These are phyloP conservation scores for Antechinus stuartii DNA, from an alignment of 2,113 vertebrate genomes.

Conservation along the genomic window DNA sequence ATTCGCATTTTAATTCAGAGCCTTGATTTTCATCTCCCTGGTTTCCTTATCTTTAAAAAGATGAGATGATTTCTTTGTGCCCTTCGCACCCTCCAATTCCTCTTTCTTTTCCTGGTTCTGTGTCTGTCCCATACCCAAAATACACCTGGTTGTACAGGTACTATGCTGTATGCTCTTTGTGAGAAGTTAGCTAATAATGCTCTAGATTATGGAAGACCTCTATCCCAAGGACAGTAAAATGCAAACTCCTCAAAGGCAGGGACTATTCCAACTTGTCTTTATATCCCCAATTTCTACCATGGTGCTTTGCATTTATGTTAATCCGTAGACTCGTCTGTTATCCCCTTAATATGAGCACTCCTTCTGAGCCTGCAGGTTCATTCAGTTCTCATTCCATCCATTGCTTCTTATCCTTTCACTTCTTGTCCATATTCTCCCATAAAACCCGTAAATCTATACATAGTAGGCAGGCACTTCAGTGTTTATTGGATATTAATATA, in stretches of 20 bases:
- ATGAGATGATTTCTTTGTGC: not conserved
- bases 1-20: not conserved
- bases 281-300: not conserved
- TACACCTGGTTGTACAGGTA: not conserved
- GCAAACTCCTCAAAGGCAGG: not conserved
- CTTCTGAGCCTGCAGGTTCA: not conserved
- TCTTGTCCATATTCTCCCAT: not conserved
- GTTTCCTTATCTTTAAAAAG: not conserved
- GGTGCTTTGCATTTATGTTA: not conserved
- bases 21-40: not conserved
- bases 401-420: not conserved
- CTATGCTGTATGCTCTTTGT: not conserved
- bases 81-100: too few relatives aligned
- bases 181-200: slow-evolving; percentile 8
- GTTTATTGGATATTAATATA: not conserved
- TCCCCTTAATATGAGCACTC: not conserved
- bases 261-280: not conserved
- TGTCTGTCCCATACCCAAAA: too few relatives aligned
- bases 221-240: not conserved
- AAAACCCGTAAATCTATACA: not conserved
- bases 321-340: not conserved
- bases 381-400: not conserved
- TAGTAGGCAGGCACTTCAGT: not conserved
- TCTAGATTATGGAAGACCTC: not conserved
- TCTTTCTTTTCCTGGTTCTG: not conserved